These are phyloP conservation scores for Otolemur crassicaudatus DNA, from an alignment of 2,797 vertebrate genomes.

Conservation along the genomic window DNA sequence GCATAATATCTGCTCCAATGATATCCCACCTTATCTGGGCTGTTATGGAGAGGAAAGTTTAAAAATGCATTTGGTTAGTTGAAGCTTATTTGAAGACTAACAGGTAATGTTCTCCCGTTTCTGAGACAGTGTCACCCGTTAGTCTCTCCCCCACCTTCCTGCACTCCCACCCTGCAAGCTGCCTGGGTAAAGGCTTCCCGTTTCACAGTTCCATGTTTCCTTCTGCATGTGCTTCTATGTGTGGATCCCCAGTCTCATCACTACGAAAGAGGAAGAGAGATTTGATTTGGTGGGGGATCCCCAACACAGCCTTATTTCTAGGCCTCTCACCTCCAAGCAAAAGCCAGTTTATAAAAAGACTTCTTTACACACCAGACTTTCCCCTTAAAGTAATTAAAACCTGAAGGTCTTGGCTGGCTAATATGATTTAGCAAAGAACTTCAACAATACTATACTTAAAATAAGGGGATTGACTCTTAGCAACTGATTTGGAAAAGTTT, in stretches of 20 bases:
- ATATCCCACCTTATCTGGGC: neutral
- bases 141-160: neutral
- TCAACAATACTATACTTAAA: neutral
- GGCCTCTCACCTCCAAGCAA: neutral
- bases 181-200: neutral
- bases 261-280: neutral
- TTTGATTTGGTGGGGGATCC: constrained; percentile 26
- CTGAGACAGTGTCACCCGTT: neutral
- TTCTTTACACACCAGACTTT: constrained; percentile 14
- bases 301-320: neutral
- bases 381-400: constrained; percentile 35
- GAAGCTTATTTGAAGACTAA: neutral
- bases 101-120: neutral
- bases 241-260: neutral
- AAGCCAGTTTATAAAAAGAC: constrained; percentile 26
- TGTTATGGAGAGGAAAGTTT: neutral
- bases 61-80: constrained; percentile 9
- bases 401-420: neutral
- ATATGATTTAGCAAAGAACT: neutral
- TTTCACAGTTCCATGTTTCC: constrained; percentile 4
- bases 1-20: neutral
- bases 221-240: neutral
- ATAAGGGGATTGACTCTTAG: neutral
- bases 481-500: neutral
- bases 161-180: fast-evolving